Evolutionary conservation across 1,140 invertebrate genomes (phyloP).

Genomic region (Drosophila suzukii): DNA sequence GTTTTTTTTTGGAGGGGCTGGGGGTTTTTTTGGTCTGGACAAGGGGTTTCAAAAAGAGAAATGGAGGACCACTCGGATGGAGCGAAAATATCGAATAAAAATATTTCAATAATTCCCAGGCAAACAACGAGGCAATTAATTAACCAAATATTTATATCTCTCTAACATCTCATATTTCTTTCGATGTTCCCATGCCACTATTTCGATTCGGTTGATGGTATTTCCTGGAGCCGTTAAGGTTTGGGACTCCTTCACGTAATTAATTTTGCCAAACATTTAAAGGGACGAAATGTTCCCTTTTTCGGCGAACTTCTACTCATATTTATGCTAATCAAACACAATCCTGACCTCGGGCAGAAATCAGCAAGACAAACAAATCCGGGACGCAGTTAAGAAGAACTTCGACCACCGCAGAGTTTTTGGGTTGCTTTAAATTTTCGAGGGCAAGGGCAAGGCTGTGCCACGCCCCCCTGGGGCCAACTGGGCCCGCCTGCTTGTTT

Average conservation of each 20-base stretch:
- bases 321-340: slow-evolving; percentile 82
- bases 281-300: slow-evolving; percentile 38
- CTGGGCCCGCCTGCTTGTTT: slow-evolving; percentile 55
- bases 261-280: slow-evolving; percentile 45
- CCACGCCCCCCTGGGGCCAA: slow-evolving; percentile 16
- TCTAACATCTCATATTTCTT: slow-evolving; percentile 12
- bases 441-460: slow-evolving; percentile 44
- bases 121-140: slow-evolving; percentile 56
- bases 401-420: slow-evolving; percentile 37
- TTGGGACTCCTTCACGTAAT: slow-evolving; percentile 38
- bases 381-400: slow-evolving; percentile 16
- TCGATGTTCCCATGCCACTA: not conserved
- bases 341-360: slow-evolving; percentile 77
- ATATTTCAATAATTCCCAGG: slow-evolving; percentile 52
- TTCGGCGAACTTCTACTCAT: slow-evolving; percentile 23
- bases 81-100: slow-evolving; percentile 52
- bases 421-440: slow-evolving; percentile 20
- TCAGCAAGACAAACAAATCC: slow-evolving; percentile 69
- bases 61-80: not conserved
- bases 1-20: not conserved
- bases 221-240: slow-evolving; percentile 8
- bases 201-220: slow-evolving; percentile 11
- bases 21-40: not conserved
- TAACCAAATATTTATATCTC: slow-evolving; percentile 52
- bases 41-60: not conserved